Evolutionary conservation across 1,140 invertebrate genomes (phyloP).

Genomic region (Trichonephila clavata): DNA sequence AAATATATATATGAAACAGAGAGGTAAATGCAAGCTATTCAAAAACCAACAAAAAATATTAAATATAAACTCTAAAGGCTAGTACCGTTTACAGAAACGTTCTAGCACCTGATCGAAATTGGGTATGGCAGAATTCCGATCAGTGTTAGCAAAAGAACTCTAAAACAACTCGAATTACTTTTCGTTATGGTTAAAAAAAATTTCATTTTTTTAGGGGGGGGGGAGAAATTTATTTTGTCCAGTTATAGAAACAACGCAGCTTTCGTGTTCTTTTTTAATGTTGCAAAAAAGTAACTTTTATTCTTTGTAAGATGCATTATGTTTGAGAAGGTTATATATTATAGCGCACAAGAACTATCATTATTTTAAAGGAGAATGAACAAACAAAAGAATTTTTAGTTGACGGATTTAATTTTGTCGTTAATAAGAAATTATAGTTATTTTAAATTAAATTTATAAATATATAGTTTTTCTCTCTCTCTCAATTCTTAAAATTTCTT

Average conservation of each 20-base stretch:
- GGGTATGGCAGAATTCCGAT: not conserved
- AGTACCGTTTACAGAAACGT: slow-evolving; percentile 5
- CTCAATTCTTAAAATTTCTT: too few species aligned
- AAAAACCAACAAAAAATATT: slow-evolving; percentile 27
- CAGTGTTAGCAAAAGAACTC: slow-evolving; percentile 50
- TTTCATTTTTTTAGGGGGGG: too few species aligned
- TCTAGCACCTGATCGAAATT: slow-evolving; percentile 18
- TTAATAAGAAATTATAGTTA: too few species aligned
- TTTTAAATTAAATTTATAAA: too few species aligned
- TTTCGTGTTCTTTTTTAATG: too few species aligned
- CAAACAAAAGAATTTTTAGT: not conserved
- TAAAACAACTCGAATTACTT: not conserved
- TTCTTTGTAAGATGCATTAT: not conserved
- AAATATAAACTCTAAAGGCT: slow-evolving; percentile 9
- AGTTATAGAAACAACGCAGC: too few species aligned
- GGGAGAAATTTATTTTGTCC: too few species aligned
- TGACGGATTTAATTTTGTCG: not conserved
- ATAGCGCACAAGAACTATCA: slow-evolving; percentile 20
- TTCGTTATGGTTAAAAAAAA: too few species aligned
- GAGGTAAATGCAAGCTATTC: slow-evolving; percentile 54
- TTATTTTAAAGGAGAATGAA: not conserved
- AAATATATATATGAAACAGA: slow-evolving; percentile 57
- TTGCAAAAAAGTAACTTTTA: not conserved
- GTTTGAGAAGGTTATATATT: not conserved
- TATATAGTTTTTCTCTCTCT: too few species aligned